Conservation (phyloP, 2,797 vertebrate genomes). For the Catharus ustulatus region DNA sequence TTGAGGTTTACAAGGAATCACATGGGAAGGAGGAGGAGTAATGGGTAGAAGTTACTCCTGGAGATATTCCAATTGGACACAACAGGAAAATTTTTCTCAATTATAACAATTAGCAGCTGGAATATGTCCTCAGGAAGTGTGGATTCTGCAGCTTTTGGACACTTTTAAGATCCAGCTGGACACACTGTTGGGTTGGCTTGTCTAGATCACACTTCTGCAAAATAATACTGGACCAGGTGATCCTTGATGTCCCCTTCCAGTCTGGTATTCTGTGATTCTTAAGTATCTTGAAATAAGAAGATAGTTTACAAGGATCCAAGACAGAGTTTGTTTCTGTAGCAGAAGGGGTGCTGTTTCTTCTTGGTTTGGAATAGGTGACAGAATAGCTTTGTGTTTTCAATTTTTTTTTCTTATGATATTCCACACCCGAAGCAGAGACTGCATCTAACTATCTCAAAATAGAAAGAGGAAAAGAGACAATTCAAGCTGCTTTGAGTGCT, state of each 20-base stretch:
- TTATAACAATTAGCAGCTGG: neutral
- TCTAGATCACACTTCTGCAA: neutral
- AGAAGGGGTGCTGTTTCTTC: neutral
- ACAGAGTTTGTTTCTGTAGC: neutral
- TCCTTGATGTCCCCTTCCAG: neutral
- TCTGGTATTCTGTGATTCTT: neutral
- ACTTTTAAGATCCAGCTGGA: neutral
- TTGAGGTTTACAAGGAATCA: neutral
- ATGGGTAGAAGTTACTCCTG: neutral
- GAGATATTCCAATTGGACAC: neutral
- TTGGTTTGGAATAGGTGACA: neutral
- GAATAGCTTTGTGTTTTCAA: neutral
- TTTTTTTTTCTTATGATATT: neutral
- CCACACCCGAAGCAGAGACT: neutral
- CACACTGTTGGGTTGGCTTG: rapidly evolving
- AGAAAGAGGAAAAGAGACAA: neutral
- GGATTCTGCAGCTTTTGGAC: neutral
- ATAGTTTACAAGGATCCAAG: neutral
- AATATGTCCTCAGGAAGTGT: neutral
- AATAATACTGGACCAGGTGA: neutral
- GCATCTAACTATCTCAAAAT: neutral
- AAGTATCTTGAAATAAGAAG: neutral
- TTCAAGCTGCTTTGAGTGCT: neutral
- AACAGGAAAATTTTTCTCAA: neutral
- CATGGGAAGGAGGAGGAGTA: neutral